Percentiles rank a stretch among this genome's conserved stretches.
These are phyloP conservation scores for Pyrocephalus nanus DNA, from an alignment of 2,797 vertebrate genomes.

Conservation along the genomic window DNA sequence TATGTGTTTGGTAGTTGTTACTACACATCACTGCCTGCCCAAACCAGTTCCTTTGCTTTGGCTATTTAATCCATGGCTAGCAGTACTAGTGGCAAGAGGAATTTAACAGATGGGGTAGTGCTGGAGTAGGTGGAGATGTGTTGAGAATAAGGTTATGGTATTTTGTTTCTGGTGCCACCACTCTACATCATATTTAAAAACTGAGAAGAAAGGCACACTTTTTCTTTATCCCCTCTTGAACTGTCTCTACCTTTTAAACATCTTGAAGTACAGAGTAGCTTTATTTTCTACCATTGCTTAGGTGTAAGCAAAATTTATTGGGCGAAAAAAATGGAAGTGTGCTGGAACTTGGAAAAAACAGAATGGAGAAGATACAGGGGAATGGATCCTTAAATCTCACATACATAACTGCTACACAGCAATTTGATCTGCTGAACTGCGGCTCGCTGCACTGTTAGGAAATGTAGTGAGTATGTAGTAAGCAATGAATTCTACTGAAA, in stretches of 20 bases:
- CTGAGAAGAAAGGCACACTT: not conserved
- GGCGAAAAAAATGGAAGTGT: accelerated
- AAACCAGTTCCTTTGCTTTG: conserved; percentile 62
- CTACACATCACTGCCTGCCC: conserved; percentile 1
- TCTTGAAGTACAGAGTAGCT: not conserved
- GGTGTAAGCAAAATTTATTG: not conserved
- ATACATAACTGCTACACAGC: not conserved
- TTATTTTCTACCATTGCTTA: not conserved
- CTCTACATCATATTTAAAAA: not conserved
- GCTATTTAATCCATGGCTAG: conserved; percentile 36
- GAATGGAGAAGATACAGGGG: not conserved
- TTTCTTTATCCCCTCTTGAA: not conserved
- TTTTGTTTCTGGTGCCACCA: not conserved
- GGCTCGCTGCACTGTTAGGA: not conserved
- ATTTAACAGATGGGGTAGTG: not conserved
- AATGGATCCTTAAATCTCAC: not conserved
- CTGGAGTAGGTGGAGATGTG: not conserved
- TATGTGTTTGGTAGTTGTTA: not conserved
- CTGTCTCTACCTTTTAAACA: not conserved
- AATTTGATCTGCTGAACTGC: not conserved
- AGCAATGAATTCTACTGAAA: not conserved
- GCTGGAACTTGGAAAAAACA: not conserved
- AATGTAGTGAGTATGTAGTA: not conserved
- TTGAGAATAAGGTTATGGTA: not conserved
- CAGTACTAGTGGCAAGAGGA: conserved; percentile 3